Evolutionary conservation across 2,113 vertebrate genomes (phyloP).

Genomic region (Sapajus apella): DNA sequence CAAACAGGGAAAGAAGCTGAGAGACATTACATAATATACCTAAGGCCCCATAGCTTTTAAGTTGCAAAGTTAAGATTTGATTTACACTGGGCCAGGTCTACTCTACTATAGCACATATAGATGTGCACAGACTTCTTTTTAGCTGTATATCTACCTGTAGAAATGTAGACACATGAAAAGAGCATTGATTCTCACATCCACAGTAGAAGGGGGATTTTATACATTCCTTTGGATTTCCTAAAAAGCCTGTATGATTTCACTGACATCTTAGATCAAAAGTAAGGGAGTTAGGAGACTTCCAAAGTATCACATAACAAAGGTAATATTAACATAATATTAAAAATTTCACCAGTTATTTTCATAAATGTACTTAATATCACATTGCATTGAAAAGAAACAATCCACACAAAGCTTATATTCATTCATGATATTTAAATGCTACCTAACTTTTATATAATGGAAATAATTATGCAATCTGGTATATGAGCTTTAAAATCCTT

Average conservation of each 20-base stretch:
- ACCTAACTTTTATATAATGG: conserved; percentile 24
- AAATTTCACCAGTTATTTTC: not conserved
- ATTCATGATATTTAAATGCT: not conserved
- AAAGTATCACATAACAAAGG: not conserved
- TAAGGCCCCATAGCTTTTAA: not conserved
- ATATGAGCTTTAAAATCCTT: conserved; percentile 16
- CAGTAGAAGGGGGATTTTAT: not conserved
- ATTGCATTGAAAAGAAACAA: conserved; percentile 15
- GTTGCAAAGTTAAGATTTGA: not conserved
- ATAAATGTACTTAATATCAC: conserved; percentile 17
- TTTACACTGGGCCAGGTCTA: not conserved
- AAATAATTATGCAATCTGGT: not conserved
- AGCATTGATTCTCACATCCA: not conserved
- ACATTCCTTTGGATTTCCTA: not conserved
- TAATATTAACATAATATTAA: conserved; percentile 24
- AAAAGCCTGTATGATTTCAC: conserved; percentile 9
- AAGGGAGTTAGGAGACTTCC: not conserved
- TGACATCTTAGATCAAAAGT: conserved; percentile 10
- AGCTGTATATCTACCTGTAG: not conserved
- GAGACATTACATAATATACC: not conserved
- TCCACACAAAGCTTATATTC: not conserved
- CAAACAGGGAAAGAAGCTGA: not conserved
- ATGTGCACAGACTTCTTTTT: not conserved
- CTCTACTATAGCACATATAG: not conserved
- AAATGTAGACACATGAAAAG: not conserved